A percentile compares a stretch with the other conserved stretches of the same genome.
Conservation (phyloP, 2,797 vertebrate species). For the Pipistrellus pygmaeus region DNA sequence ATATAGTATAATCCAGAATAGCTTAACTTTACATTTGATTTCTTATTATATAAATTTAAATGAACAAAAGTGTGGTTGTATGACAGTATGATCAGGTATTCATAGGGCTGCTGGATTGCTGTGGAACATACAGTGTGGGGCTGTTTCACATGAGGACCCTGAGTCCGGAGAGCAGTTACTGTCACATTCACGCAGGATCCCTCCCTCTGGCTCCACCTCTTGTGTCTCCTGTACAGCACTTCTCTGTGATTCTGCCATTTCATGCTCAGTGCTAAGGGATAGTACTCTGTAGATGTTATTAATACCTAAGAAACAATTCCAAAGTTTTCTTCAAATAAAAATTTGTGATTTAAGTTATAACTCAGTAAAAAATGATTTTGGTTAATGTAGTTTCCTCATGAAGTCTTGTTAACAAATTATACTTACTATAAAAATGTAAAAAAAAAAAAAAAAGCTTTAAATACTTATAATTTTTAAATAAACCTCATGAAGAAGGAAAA, state of each 20-base stretch:
- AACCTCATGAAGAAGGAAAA: not conserved
- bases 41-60: not conserved
- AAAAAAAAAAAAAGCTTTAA: not conserved
- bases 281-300: not conserved
- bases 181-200: accelerated
- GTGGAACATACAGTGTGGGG: not conserved
- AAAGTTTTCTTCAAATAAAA: constrained; percentile 15
- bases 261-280: not conserved
- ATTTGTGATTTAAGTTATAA: not conserved
- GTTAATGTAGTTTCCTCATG: constrained; percentile 1
- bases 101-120: not conserved
- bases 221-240: not conserved
- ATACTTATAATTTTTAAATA: constrained; percentile 27
- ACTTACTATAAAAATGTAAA: constrained; percentile 3
- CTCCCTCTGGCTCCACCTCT: accelerated
- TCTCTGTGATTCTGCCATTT: not conserved
- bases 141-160: not conserved
- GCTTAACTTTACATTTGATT: not conserved
- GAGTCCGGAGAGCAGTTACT: not conserved
- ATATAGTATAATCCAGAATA: not conserved
- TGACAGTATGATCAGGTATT: not conserved
- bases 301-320: not conserved
- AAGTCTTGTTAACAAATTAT: not conserved
- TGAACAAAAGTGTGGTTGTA: not conserved
- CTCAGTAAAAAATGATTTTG: constrained; percentile 39